phyloP scores from a whole-genome alignment of 2,113 vertebrate genomes.

The Cyanocitta stelleri region DNA sequence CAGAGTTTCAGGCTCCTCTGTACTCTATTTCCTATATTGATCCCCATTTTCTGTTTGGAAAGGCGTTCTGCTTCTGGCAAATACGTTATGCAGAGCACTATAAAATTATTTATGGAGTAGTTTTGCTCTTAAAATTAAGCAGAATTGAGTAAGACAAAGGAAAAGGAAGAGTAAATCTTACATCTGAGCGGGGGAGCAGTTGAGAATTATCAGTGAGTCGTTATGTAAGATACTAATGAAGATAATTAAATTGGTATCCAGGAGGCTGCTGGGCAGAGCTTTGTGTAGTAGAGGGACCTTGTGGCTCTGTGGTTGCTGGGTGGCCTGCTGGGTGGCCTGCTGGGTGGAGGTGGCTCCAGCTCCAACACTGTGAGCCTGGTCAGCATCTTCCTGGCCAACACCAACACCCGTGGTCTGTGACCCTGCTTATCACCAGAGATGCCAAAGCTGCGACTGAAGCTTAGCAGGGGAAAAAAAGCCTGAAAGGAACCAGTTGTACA shows the following conservation, averaged over 20 bases:
- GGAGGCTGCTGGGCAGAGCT: neutral
- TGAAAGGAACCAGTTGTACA: neutral
- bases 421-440: neutral
- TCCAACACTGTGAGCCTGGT: accelerated
- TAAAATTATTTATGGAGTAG: neutral
- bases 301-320: neutral
- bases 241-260: neutral
- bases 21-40: neutral
- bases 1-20: neutral
- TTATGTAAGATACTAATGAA: neutral
- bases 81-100: neutral
- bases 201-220: neutral
- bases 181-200: neutral
- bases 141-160: neutral
- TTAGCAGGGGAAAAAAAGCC: neutral
- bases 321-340: neutral
- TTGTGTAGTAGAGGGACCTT: neutral
- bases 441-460: neutral
- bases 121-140: neutral
- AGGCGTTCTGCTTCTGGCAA: neutral
- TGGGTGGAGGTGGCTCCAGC: neutral
- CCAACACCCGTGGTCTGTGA: neutral
- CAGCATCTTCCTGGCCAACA: neutral
- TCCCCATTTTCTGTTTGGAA: neutral
- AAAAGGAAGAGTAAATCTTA: neutral